Base-by-base conservation (phyloP, 2,113 vertebrate genomes). In the Sporophila hypoxantha region DNA sequence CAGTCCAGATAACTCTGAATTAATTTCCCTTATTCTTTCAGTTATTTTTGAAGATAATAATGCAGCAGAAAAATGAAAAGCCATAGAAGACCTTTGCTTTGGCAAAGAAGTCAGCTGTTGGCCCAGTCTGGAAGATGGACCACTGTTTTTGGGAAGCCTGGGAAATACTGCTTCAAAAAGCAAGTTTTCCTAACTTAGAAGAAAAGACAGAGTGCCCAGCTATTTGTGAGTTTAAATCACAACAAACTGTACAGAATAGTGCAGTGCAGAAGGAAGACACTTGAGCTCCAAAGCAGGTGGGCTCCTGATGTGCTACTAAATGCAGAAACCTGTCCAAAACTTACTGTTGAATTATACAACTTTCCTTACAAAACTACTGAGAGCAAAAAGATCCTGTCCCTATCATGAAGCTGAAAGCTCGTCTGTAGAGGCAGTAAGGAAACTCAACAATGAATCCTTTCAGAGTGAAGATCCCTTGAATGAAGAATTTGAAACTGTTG, bases 1-100 rank as follows among this genome's bases (percentile, higher is more conserved):
- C 79, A 85, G 49, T 93, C 76, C 74, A 56, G 49, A 42, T 87
- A 88, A 65, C 59, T 67, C 85, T 88, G 76, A 94, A 82, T 92
- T 71, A 1, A 91, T 96, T 83, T 95, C 39, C 32, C 41, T 91
- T 91, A 21, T 68, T 95, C 62, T 96, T 96, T 61, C 95, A 96
- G 95, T 91, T 96, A 83, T 90, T 77, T 93, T 88, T 95, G 82
- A 76, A 92, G 94, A 93, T 97, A 96, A 96, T 93, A 95, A 98
- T 98, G 97, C 92, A 96, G 94, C 97, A 96, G 95, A 91, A 97
- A 96, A 96, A 97, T 97, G 97, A 97, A 94, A 97, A 95, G 68
- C 78, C 91, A 34, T 92, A 96, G 93, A 89, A 96, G 94, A 95
- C 73, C 50, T 91, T 85, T 96, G 64, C 94, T 92, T 83, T 87